Evolutionary conservation across 1,140 invertebrate genomes (phyloP), one percentile per base, ranked within the genome.

Genomic region (Saxidomus purpurata): DNA sequence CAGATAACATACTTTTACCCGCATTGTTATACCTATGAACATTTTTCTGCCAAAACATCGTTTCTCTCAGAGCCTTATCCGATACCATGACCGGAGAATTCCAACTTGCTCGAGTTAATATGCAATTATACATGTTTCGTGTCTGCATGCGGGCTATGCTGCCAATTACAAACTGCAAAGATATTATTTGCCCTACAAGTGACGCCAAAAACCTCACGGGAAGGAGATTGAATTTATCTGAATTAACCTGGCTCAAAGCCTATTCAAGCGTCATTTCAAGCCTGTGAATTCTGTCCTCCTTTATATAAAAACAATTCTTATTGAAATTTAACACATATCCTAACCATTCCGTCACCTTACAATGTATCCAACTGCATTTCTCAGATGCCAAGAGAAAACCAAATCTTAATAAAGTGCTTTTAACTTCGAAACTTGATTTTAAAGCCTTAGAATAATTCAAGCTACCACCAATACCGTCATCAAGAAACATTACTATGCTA

Each of bases 341-440:
- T 19, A 90, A 36, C 89, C 89, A 90, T 0, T 19, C 36, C 11
- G 67, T 67, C 0, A 2, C 47, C 61, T 76, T n/a, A 0, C 36
- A 43, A 34, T 85, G 85, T 28, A 49, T 0, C 89, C 84, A 90
- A 25, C 67, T 47, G 31, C 84, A 82, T 61, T 90, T 90, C 61
- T 87, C 80, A 0, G 87, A 28, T 25, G 80, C 80, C 15, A 90
- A 28, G 2, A 87, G 38, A 84, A 90, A 90, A 1, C 89, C 89
- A 8, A 83, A 88, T 28, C 80, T 34, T 19, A 84, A 91, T 91
- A n/a, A 91, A 79, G 19, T 89, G n/a, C 71, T n/a, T n/a, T n/a
- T n/a, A n/a, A n/a, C n/a, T n/a, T n/a, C n/a, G n/a, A n/a, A n/a
- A n/a, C n/a, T n/a, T n/a, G n/a, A n/a, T n/a, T n/a, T n/a, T n/a